Evolutionary conservation across 2,888 invertebrate species (phyloP).

Genomic region (Sarcophaga caerulescens): DNA sequence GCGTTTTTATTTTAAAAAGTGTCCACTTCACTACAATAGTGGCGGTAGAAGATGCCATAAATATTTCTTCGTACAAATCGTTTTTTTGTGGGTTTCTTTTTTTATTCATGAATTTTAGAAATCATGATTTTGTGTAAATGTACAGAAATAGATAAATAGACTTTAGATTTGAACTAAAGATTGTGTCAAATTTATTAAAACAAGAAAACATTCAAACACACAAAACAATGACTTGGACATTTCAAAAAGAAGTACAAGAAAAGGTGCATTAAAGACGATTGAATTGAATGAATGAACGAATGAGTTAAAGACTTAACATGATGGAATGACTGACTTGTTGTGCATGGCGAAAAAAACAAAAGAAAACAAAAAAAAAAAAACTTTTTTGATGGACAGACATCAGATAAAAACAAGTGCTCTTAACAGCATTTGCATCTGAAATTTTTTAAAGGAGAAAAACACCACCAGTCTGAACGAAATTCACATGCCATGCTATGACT

Average conservation of each 20-base stretch:
- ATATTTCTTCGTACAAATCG: neutral
- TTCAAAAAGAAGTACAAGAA: constrained; percentile 12
- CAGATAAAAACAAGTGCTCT: constrained; percentile 66
- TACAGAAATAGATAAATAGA: constrained; percentile 30
- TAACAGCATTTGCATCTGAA: constrained; percentile 60
- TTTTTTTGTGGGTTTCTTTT: neutral
- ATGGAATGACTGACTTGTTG: constrained; percentile 49
- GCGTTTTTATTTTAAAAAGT: too few relatives aligned
- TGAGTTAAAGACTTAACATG: constrained; percentile 1
- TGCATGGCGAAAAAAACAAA: neutral
- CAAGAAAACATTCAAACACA: constrained; percentile 45
- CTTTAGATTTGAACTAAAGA: constrained; percentile 58
- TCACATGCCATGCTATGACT: constrained; percentile 32
- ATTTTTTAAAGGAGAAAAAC: neutral
- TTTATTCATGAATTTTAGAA: neutral
- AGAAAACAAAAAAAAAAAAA: constrained; percentile 7
- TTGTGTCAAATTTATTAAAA: constrained; percentile 66
- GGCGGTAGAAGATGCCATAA: too few relatives aligned
- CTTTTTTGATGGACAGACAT: constrained; percentile 56
- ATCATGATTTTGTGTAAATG: constrained; percentile 26
- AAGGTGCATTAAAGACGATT: neutral
- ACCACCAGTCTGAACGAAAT: constrained; percentile 6
- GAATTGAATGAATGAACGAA: constrained; percentile 23
- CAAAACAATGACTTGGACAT: constrained; percentile 58
- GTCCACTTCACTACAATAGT: too few relatives aligned